Evolutionary conservation across 2,797 vertebrate genomes (phyloP), one percentile per base, ranked within the genome.

Genomic region (Carapus acus): DNA sequence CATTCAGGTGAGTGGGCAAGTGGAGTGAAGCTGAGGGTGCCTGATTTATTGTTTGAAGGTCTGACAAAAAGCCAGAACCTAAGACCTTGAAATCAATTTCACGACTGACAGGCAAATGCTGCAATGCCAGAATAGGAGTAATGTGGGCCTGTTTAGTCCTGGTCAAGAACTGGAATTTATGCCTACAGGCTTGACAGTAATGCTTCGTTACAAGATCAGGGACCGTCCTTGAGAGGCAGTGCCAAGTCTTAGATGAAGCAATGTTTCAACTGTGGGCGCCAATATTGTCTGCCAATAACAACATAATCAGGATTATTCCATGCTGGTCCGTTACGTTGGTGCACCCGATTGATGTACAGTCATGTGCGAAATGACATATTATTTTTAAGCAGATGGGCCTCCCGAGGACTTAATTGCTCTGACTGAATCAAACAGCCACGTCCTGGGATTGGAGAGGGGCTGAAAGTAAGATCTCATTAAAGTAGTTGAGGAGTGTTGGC

Each of bases 391-490:
- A 17, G 22, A 45, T 33, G 12, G 40, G 43, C 45, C 59, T 58
- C 66, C 31, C 14, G 58, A 34, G 38, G 40, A 43, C 16, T 12
- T 31, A 19, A 33, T 38, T 1, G 17, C 15, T 49, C 39, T 37
- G 23, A 62, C 60, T 67, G 31, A 62, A 62, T 62, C 36, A 54
- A 14, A 46, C 2, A 54, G 46, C 8, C 17, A 43, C 20, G 37
- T 50, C 39, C 45, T 52, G 39, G 21, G 11, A 64, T 42, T 62
- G 63, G 54, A 62, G 67, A 56, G 60, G 64, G 60, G 52, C 58
- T 71, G 44, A 46, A n/a, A 73, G 51, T 60, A 65, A 79, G 73
- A 74, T 60, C 70, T 78, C 71, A 80, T 81, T 82, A 83, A 74
- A 72, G 47, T 50, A 57, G 53, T 59, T 54, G 58, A 73, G n/a